Percentiles rank a stretch among this genome's conserved stretches.
These are phyloP conservation scores for Dorcus hopei DNA, from an alignment of 2,888 invertebrate genomes.

Conservation along the genomic window DNA sequence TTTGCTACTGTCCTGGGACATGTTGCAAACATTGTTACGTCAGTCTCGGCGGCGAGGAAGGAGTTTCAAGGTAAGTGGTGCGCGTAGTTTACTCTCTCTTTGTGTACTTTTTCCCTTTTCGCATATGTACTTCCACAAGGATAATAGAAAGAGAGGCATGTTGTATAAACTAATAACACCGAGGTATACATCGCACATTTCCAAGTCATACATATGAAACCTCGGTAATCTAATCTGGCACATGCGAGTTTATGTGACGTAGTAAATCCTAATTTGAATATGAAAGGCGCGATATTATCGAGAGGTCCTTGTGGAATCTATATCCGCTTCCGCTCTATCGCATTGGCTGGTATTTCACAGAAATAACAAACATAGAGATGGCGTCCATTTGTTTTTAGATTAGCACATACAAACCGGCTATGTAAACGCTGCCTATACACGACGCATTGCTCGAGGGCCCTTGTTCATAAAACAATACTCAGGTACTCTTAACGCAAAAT, in stretches of 20 bases:
- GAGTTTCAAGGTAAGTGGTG: conserved; percentile 90
- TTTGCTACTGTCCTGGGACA: conserved; percentile 96
- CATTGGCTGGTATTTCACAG: conserved; percentile 35
- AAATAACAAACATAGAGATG: conserved; percentile 23
- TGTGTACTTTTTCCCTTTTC: conserved; percentile 10
- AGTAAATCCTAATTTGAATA: conserved; percentile 30
- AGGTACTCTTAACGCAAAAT: too few relatives aligned
- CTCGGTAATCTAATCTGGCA: too few relatives aligned
- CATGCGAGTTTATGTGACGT: neutral
- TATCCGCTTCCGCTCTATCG: conserved; percentile 27
- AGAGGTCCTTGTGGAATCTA: conserved; percentile 34
- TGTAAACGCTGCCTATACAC: too few relatives aligned
- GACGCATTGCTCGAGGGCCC: too few relatives aligned
- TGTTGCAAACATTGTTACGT: conserved; percentile 97
- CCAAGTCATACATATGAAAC: conserved; percentile 2
- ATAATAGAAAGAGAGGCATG: conserved; percentile 7
- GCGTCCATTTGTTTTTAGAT: neutral
- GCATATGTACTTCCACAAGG: conserved; percentile 30
- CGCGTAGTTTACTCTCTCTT: neutral
- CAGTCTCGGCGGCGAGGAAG: conserved; percentile 93
- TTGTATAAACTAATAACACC: too few relatives aligned
- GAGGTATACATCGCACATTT: too few relatives aligned
- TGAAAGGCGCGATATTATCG: conserved; percentile 31
- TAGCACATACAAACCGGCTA: too few relatives aligned
- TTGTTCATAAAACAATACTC: too few relatives aligned